phyloP scores from a whole-genome alignment of 2,797 vertebrate genomes.

The Chanos chanos region DNA sequence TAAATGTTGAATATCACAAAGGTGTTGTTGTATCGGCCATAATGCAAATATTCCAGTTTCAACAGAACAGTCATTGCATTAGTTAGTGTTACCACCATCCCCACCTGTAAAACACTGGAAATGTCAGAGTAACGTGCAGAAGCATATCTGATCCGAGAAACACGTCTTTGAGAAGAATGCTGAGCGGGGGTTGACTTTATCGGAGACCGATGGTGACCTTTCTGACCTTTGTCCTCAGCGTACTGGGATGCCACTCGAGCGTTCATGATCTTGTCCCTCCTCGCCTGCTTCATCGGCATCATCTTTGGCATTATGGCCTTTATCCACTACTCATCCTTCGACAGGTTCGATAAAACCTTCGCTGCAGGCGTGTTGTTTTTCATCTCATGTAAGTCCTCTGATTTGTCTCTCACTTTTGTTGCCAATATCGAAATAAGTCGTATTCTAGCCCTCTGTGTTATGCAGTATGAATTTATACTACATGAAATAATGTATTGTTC shows the following conservation, averaged over 20 bases:
- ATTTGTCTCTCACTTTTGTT: background rate
- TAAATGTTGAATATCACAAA: too few relatives aligned
- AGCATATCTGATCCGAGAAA: too few relatives aligned
- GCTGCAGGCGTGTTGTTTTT: conserved; percentile 74
- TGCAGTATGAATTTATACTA: too few relatives aligned
- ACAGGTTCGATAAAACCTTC: conserved; percentile 73
- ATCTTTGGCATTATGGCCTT: conserved; percentile 74
- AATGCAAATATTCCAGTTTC: too few relatives aligned
- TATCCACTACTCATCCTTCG: conserved; percentile 72
- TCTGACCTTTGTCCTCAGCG: conserved; percentile 57
- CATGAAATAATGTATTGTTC: too few relatives aligned
- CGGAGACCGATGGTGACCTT: conserved; percentile 21
- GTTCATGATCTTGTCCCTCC: conserved; percentile 71
- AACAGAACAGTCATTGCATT: too few relatives aligned
- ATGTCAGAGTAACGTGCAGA: too few relatives aligned
- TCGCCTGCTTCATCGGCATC: conserved; percentile 70
- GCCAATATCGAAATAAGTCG: too few relatives aligned
- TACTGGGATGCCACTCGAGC: conserved; percentile 70
- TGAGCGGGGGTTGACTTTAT: background rate
- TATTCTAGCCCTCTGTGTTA: too few relatives aligned
- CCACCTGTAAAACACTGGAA: too few relatives aligned
- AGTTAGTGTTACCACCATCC: too few relatives aligned
- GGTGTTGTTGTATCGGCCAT: too few relatives aligned
- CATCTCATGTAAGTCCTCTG: conserved; percentile 69
- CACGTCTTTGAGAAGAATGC: background rate